Base-by-base conservation (phyloP, 2,113 vertebrate genomes). In the Tragelaphus imberbis region DNA sequence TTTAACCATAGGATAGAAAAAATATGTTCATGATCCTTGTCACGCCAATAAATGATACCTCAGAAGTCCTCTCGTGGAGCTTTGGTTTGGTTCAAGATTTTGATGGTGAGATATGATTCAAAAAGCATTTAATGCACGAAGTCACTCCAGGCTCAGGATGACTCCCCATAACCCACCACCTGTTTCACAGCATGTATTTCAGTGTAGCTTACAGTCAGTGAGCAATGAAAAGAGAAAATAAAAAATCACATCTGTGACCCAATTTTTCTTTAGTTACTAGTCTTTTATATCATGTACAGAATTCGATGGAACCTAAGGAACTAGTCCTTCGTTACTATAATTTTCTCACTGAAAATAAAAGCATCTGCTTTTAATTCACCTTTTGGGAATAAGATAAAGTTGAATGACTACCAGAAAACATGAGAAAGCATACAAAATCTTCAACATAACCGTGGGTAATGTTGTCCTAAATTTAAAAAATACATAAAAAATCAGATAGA, bases 191-290 rank as follows among this genome's bases (percentile, higher is more conserved):
- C 25, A 49, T 91, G 81, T 11, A 84, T 92, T 93, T 95, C 88
- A 95, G 55, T n/a, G n/a, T 53, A 79, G 68, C 25, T 94, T 30
- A 97, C 15, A 93, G 85, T 33, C 68, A 92, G 44, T n/a, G 25
- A 91, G 25, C 61, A 96, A 58, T 63, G 36, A 87, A 94, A 90
- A 63, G 17, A 75, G 17, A 86, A 96, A 92, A 28, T 23, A 75
- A 17, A 91, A 96, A 94, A 25, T 19, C 89, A 44, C 85, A 91
- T 97, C 59, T 95, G 91, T 94, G 97, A 94, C 85, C 94, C 61
- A 90, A 13, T 95, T 97, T 97, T 93, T 86, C 71, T 92, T 93
- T 61, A 88, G 56, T 94, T 95, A 94, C 44, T 93, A 65, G 75
- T 95, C 94, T 95, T 77, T 97, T 96, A 84, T 30, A 58, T 86